These are phyloP conservation scores for Pyxicephalus adspersus DNA, from an alignment of 2,113 vertebrate genomes.

Conservation along the genomic window DNA sequence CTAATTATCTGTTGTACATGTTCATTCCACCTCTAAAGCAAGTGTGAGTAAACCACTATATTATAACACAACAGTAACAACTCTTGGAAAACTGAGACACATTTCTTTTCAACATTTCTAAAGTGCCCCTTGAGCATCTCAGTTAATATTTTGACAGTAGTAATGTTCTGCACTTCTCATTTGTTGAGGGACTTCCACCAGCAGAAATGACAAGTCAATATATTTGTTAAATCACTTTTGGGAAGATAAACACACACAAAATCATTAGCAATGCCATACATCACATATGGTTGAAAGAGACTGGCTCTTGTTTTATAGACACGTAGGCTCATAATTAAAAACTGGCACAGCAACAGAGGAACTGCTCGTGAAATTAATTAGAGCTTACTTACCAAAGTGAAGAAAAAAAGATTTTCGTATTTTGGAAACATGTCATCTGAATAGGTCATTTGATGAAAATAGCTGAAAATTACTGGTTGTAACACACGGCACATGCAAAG, in stretches of 20 bases:
- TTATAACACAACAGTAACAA: neutral
- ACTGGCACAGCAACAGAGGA: slow-evolving; percentile 44
- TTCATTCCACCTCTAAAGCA: slow-evolving; percentile 33
- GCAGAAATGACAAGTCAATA: slow-evolving; percentile 32
- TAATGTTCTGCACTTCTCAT: slow-evolving; percentile 27
- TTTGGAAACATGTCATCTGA: slow-evolving; percentile 57
- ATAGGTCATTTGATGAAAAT: slow-evolving; percentile 47
- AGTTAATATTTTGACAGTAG: slow-evolving; percentile 33
- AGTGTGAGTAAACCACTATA: neutral
- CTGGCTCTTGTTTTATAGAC: slow-evolving; percentile 32
- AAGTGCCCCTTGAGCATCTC: slow-evolving; percentile 15
- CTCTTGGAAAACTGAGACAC: neutral
- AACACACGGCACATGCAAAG: slow-evolving; percentile 14
- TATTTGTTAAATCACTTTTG: slow-evolving; percentile 15
- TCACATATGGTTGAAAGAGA: slow-evolving; percentile 41
- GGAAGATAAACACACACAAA: slow-evolving; percentile 25
- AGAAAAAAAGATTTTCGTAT: slow-evolving; percentile 40
- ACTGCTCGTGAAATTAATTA: slow-evolving; percentile 49
- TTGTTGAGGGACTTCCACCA: slow-evolving; percentile 16
- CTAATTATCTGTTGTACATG: slow-evolving; percentile 43
- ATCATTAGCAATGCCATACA: neutral
- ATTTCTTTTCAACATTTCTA: slow-evolving; percentile 14
- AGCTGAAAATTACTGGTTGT: slow-evolving; percentile 31
- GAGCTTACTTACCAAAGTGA: slow-evolving; percentile 48
- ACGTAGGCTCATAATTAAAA: slow-evolving; percentile 52